Base-by-base conservation (phyloP, 2,888 invertebrate species). In the Cinara cedri region DNA sequence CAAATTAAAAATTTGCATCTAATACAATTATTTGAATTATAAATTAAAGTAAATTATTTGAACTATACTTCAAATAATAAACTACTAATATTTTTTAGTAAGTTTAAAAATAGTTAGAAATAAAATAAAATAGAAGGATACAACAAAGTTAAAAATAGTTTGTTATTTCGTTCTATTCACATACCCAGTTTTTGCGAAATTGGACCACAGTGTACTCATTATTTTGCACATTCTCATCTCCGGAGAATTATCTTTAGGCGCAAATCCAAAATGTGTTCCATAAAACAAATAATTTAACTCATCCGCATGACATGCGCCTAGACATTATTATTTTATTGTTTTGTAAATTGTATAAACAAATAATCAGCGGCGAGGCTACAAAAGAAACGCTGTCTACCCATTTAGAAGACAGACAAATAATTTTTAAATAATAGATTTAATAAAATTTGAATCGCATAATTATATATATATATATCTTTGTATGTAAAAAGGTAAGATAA, bases 151-250 rank as follows among this genome's bases (percentile, higher is more conserved):
- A 34, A 34, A 34, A 34, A 34, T 34, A 3, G 34, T 34, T 6
- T 34, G 3, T 34, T 34, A 34, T 34, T 34, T 34, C 6, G 34
- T 34, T 6, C 3, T 34, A 34, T 34, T 34, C 34, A 81, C 86
- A 87, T 86, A 93, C 93, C 91, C 91, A 70, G 88, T 88, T 71
- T 87, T 89, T 0, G 93, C 93, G 84, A 94, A 94, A 85, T 93
- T 93, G 0, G 89, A 89, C 92, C 93, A 94, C 60, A 93, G 84
- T 0, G 87, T 88, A 0, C 91, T 88, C 72, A 94, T 85, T 2
- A 89, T 85, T 81, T 90, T 88, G 9, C 90, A 88, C 19, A 93
- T 87, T 83, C 87, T 86, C 16, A 88, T 84, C 84, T 93, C 92
- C 88, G 86, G 0, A 88, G 87, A 80, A 88, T 87, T 72, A 86